These are phyloP conservation scores for Drosophila quadrilineata DNA, from an alignment of 1,140 invertebrate genomes.

Conservation along the genomic window DNA sequence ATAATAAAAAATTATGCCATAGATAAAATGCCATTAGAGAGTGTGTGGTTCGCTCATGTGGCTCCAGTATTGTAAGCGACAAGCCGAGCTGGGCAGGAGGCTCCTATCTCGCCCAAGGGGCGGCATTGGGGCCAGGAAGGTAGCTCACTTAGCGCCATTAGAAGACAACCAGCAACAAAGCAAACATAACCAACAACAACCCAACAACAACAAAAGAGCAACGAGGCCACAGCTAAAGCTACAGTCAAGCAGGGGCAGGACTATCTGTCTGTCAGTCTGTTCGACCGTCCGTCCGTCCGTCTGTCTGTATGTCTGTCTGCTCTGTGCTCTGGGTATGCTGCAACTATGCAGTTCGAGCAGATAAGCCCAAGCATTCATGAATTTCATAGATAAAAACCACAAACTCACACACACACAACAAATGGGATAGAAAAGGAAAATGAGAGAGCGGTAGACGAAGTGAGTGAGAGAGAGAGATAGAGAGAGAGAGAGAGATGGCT, in stretches of 20 bases:
- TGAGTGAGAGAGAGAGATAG: slow-evolving; percentile 8
- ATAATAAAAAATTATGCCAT: slow-evolving; percentile 79
- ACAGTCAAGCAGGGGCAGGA: too few relatives aligned
- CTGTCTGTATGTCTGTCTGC: too few relatives aligned
- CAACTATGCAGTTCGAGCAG: slow-evolving; percentile 78
- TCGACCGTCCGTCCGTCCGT: too few relatives aligned
- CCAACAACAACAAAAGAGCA: slow-evolving; percentile 22
- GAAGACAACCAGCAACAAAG: slow-evolving; percentile 46
- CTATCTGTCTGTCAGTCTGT: too few relatives aligned
- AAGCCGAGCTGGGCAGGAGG: not conserved
- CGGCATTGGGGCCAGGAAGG: not conserved
- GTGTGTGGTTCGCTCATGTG: slow-evolving; percentile 35
- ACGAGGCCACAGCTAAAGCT: slow-evolving; percentile 5
- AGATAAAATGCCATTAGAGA: slow-evolving; percentile 79
- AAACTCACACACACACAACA: slow-evolving; percentile 37
- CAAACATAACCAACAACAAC: slow-evolving; percentile 15
- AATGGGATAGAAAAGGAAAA: too few relatives aligned
- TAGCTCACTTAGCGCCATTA: slow-evolving; percentile 74
- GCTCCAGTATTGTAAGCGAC: not conserved
- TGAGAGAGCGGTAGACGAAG: not conserved
- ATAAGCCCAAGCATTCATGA: slow-evolving; percentile 80
- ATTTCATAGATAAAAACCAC: slow-evolving; percentile 75
- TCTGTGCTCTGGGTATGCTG: slow-evolving; percentile 25
- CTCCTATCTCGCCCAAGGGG: too few relatives aligned
- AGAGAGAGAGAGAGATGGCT: not conserved